Percentiles rank a stretch among this genome's conserved stretches.
Evolutionary conservation across 2,113 vertebrate species (phyloP).

Genomic region (Fukomys damarensis): DNA sequence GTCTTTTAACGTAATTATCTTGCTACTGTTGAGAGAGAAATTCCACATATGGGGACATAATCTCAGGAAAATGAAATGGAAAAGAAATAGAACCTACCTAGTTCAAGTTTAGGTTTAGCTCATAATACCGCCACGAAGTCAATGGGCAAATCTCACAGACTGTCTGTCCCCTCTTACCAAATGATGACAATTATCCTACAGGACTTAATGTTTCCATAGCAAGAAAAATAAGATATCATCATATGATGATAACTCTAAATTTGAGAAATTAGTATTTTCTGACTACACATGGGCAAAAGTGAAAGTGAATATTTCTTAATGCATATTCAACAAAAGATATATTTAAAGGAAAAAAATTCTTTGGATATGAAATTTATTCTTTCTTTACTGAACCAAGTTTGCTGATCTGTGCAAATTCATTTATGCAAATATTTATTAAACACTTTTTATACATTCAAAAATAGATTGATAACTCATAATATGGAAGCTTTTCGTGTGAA

Average conservation of each 20-base stretch:
- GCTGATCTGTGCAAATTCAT: constrained; percentile 8
- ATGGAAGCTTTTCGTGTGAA: background rate
- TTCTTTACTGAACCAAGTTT: background rate
- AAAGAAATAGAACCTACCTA: background rate
- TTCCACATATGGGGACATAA: background rate
- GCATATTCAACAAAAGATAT: background rate
- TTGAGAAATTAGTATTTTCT: constrained; percentile 31
- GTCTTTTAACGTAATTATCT: constrained; percentile 32
- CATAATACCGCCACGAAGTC: background rate
- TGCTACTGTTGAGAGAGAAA: constrained; percentile 18
- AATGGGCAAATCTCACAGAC: background rate
- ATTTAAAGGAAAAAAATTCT: constrained; percentile 38
- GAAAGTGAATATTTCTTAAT: background rate
- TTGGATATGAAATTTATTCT: constrained; percentile 10
- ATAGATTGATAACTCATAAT: constrained; percentile 28
- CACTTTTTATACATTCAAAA: background rate
- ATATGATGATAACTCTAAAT: background rate
- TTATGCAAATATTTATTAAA: background rate
- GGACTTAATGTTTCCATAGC: background rate
- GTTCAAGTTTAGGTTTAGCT: background rate
- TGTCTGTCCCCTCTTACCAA: background rate
- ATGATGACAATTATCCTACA: background rate
- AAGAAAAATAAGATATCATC: background rate
- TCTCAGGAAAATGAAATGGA: background rate
- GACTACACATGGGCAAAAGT: background rate